Evolutionary conservation across 2,113 vertebrate species (phyloP).

Genomic region (Sprattus sprattus): DNA sequence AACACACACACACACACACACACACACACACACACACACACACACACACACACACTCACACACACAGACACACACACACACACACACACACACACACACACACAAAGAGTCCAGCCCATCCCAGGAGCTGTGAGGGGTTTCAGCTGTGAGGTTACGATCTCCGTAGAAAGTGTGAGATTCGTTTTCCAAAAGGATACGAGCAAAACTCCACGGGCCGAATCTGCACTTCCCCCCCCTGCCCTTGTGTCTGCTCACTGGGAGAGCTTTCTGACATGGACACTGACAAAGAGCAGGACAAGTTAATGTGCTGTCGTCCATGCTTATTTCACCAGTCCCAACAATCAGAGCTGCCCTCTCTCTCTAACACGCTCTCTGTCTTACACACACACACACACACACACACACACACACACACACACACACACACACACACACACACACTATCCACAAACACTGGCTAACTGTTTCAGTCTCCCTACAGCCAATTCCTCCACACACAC

Average conservation of each 20-base stretch:
- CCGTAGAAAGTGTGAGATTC: neutral
- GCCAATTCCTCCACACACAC: neutral
- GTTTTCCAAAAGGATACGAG: neutral
- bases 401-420: neutral
- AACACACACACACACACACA: neutral
- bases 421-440: neutral
- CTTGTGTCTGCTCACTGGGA: neutral
- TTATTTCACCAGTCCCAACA: neutral
- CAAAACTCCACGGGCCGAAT: neutral
- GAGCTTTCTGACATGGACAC: neutral
- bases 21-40: neutral
- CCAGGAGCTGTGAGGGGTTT: neutral
- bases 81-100: neutral
- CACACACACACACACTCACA: neutral
- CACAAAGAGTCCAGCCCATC: neutral
- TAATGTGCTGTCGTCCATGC: neutral
- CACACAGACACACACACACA: neutral
- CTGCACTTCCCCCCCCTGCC: neutral
- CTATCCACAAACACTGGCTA: too few relatives aligned
- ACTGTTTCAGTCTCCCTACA: too few relatives aligned
- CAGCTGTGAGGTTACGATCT: neutral
- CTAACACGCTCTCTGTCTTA: neutral
- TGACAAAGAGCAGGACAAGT: neutral
- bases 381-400: neutral
- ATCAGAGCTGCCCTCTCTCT: neutral